Base-by-base conservation (phyloP, 2,113 vertebrate genomes). In the Cariama cristata region DNA sequence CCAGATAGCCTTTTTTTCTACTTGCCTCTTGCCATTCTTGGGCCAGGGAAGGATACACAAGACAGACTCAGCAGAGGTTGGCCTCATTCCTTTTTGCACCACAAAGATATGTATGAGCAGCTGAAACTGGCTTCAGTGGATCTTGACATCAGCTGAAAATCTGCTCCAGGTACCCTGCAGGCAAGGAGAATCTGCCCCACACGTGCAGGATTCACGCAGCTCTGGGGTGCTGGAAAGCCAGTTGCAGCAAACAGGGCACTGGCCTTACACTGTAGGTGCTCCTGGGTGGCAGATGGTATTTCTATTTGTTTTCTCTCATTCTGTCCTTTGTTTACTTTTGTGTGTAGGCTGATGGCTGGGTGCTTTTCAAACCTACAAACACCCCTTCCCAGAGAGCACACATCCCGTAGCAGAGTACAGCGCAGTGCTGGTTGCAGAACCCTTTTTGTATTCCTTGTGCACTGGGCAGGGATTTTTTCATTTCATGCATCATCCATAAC, bases 401-500 rank as follows among this genome's bases (percentile, higher is more conserved):
- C 28, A 86, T 58, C 53, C 93, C 8, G 0, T 11, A 83, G 85
- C 62, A 74, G 55, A 79, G 88, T 5, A 35, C 53, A 87, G 83
- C 6, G 5, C 68, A 38, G 80, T 9, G 50, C 94, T 93, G 87
- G 84, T 91, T 95, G 93, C 97, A 94, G 59, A 96, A 79, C 67
- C 79, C 94, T 96, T 90, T 97, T 96, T 96, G 95, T 97, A 97
- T 97, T 97, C 97, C 93, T 93, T 95, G 94, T 96, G 96, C 96
- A 96, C 77, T 91, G 96, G 97, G 94, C 93, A 97, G 93, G 94
- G 91, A 96, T 94, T 97, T 97, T 97, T 97, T 97, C 96, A 97
- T 97, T 97, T 97, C 96, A 97, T 96, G 95, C 96, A 97, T 97
- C 97, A 97, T 95, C 97, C 97, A 96, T 97, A 97, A 95, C 97